Percentiles rank a stretch among this genome's conserved stretches.
phyloP scores from a whole-genome alignment of 2,888 invertebrate species.

The Zootermopsis nevadensis region DNA sequence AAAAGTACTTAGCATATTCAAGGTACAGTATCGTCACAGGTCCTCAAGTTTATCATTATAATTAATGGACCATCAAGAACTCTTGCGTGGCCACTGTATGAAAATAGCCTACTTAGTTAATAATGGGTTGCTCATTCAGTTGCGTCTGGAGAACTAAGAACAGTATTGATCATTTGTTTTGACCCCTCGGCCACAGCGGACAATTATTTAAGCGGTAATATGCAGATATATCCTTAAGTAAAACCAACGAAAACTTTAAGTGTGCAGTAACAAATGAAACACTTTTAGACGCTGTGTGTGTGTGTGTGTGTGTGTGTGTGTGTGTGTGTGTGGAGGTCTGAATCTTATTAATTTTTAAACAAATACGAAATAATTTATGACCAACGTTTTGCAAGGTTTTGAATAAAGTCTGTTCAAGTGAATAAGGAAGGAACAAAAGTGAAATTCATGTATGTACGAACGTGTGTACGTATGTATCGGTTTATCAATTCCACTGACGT shows the following conservation, averaged over 20 bases:
- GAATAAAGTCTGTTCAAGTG: too few relatives aligned
- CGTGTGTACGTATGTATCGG: too few relatives aligned
- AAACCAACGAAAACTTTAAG: not conserved
- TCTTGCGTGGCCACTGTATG: not conserved
- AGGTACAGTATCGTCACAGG: not conserved
- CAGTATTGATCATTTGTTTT: not conserved
- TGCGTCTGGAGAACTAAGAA: not conserved
- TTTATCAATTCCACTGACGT: too few relatives aligned
- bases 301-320: too few relatives aligned
- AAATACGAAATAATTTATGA: too few relatives aligned
- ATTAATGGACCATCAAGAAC: constrained; percentile 1
- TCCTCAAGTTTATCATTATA: constrained; percentile 5
- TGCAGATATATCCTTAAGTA: not conserved
- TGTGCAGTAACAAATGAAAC: too few relatives aligned
- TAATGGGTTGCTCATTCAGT: not conserved
- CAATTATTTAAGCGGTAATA: not conserved
- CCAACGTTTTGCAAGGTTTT: too few relatives aligned
- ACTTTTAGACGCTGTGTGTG: too few relatives aligned
- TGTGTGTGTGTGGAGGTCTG: too few relatives aligned
- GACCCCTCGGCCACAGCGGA: not conserved
- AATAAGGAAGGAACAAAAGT: too few relatives aligned
- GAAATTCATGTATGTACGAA: too few relatives aligned
- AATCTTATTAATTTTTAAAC: too few relatives aligned
- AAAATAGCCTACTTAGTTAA: not conserved
- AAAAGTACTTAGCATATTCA: constrained; percentile 10